A percentile compares a stretch with the other conserved stretches of the same genome.
These are phyloP conservation scores for Nannospalax galili DNA, from an alignment of 2,113 vertebrate species.

Conservation along the genomic window DNA sequence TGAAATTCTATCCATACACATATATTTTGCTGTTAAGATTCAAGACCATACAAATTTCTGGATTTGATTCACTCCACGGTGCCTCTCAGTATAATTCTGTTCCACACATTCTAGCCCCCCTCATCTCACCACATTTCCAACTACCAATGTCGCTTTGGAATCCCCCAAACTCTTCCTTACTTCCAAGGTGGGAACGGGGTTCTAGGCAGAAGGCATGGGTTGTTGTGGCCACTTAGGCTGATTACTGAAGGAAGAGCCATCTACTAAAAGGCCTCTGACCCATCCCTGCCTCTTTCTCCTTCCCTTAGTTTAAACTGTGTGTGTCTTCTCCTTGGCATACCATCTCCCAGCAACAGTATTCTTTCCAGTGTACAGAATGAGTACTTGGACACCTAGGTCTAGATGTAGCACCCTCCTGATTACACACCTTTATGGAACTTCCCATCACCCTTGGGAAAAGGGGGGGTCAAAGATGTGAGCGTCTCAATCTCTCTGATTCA, in stretches of 20 bases:
- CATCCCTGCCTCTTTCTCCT: not conserved
- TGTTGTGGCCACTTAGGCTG: not conserved
- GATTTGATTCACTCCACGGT: not conserved
- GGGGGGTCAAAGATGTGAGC: not conserved
- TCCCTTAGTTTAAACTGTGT: not conserved
- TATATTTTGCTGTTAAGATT: not conserved
- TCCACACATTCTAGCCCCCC: not conserved
- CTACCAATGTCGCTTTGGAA: not conserved
- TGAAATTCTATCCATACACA: not conserved
- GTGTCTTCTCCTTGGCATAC: not conserved
- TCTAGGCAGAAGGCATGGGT: not conserved
- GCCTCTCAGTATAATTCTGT: not conserved
- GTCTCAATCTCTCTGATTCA: not conserved
- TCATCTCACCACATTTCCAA: not conserved
- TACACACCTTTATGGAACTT: not conserved
- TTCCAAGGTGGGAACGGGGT: not conserved
- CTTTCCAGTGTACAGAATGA: too few relatives aligned
- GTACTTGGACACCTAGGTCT: not conserved
- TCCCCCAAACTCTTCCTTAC: not conserved
- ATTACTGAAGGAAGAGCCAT: too few relatives aligned
- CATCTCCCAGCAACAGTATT: not conserved
- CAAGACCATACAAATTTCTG: not conserved
- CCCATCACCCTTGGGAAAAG: not conserved
- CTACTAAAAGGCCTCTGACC: not conserved
- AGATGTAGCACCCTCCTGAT: accelerated